Evolutionary conservation across 2,113 vertebrate species (phyloP).

Genomic region (Myotis brandtii): DNA sequence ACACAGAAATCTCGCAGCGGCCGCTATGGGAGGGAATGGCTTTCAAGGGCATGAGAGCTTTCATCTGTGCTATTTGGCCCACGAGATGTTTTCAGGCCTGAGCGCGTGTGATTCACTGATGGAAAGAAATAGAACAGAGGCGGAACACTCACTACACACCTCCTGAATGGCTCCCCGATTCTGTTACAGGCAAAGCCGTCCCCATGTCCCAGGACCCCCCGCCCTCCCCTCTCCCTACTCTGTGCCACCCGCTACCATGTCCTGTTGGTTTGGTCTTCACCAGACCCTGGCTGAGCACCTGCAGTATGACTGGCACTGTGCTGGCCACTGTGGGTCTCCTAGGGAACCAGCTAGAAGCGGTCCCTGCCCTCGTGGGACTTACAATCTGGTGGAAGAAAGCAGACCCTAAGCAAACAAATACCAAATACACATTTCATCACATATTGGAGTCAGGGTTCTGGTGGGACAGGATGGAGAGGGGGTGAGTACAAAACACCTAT

Average conservation of each 20-base stretch:
- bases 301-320: background rate
- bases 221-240: too few relatives aligned
- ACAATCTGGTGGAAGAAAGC: background rate
- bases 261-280: background rate
- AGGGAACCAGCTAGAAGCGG: background rate
- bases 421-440: background rate
- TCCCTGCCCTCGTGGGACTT: background rate
- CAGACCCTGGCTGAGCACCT: background rate
- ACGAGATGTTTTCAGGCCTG: background rate
- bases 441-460: background rate
- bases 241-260: background rate
- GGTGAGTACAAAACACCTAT: fast-evolving
- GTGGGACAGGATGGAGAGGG: background rate
- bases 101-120: background rate
- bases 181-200: background rate
- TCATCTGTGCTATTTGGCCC: background rate
- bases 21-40: background rate
- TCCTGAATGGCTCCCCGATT: background rate
- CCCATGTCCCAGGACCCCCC: background rate
- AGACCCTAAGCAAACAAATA: background rate
- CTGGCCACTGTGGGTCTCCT: background rate
- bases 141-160: background rate
- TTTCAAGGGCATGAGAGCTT: background rate
- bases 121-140: background rate
- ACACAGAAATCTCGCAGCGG: background rate